Base-by-base conservation (phyloP, 2,113 vertebrate genomes). In the Hippopotamus amphibius region DNA sequence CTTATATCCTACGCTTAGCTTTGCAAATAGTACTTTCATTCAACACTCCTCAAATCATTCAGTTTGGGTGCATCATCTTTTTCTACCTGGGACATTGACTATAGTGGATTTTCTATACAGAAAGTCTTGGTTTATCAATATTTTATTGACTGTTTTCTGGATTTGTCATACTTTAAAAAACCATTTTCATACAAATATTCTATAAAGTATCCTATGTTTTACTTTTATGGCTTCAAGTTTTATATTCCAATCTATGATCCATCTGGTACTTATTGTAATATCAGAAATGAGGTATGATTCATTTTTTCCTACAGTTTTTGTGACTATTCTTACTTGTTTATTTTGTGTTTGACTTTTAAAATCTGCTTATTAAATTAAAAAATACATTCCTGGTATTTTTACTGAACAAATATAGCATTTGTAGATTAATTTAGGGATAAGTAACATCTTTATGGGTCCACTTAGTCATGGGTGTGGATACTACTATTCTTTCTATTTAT, bases 281-380 rank as follows among this genome's bases (percentile, higher is more conserved):
- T 41, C 94, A 89, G 37, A 94, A 92, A 43, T 89, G 24, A 96
- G 7, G 7, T 28, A 43, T 74, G 48, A 61, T 5, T 89, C 48
- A 88, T 43, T 68, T 81, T 68, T 77, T 37, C 11, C 21, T 59
- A 81, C 2, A 85, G 6, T 76, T 96, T 93, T 79, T 74, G 5
- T 91, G 26, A n/a, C 37, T 24, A 59, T 79, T 57, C 16, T 76
- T 61, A 16, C 11, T 72, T 22, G 10, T 76, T 72, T 69, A 43
- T 88, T 61, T 96, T 57, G n/a, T 80, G 12, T 43, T 94, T 93
- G 43, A 69, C 46, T 71, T 88, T 92, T 96, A 57, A 17, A 77
- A 41, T 72, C 4, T 71, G 21, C 33, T 74, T 92, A 82, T 89
- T 41, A 89, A 86, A 57, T 82, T 84, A 14, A 61, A 61, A 59